Evolutionary conservation across 2,113 vertebrate genomes (phyloP), one percentile per base, ranked within the genome.

Genomic region (Micromys minutus): DNA sequence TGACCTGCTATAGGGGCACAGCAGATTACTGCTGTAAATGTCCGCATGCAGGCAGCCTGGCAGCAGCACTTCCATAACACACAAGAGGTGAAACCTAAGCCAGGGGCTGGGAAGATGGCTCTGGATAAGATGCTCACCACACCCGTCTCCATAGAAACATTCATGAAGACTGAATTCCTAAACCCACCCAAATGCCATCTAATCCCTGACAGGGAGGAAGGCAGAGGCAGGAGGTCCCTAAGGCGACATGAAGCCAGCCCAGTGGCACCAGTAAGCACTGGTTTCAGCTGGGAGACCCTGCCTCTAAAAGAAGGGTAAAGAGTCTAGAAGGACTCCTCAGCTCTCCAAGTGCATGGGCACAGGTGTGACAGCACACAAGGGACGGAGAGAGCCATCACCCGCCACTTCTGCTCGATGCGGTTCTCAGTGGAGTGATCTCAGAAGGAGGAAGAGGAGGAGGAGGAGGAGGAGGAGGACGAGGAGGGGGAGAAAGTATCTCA

Each of bases 21-120:
- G 57, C 57, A n/a, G 72, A 74, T 5, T 81, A 1, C 21, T 19
- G 21, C 2, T 34, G 69, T 5, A 59, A 36, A 21, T 5, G 21
- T 77, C 3, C 69, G 22, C 50, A 50, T 10, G 26, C 24, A 79
- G n/a, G 26, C 5, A 3, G 15, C 22, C 19, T 55, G n/a, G 16
- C 12, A 34, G 12, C 0, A 50, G 39, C 10, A 5, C 10, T 36
- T 36, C 55, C 19, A 47, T 0, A 17, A 34, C 77, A 71, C 2
- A 6, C 0, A 2, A 59, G 67, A 50, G n/a, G 13, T 36, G 65
- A 59, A 86, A 91, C 26, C 67, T 57, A 92, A 29, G 7, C 19
- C 39, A 31, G 24, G 63, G 17, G 34, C 61, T 69, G 29, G 21
- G 11, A 31, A 87, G 57, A 36, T 36, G 45, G 63, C 17, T 36